Evolutionary conservation across 2,113 vertebrate species (phyloP).

Genomic region (Nipponia nippon): DNA sequence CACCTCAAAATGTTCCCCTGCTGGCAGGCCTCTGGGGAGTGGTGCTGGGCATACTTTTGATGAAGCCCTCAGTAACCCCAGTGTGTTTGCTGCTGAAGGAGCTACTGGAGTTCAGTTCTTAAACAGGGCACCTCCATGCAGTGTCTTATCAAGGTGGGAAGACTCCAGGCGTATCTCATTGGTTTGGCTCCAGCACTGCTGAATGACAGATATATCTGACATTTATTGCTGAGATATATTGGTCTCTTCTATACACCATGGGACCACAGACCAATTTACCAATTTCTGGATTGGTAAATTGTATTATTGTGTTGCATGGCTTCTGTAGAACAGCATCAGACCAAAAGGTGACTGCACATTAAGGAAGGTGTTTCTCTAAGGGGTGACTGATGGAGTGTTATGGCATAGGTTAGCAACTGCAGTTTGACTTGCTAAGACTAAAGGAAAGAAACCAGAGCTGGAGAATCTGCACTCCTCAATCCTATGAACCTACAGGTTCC

Average conservation of each 20-base stretch:
- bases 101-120: background rate
- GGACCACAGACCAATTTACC: background rate
- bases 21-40: background rate
- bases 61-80: background rate
- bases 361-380: background rate
- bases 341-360: background rate
- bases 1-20: background rate
- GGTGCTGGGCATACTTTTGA: background rate
- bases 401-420: background rate
- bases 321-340: background rate
- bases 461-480: background rate
- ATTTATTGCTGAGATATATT: background rate
- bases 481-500: background rate
- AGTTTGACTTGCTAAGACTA: background rate
- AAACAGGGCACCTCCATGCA: background rate
- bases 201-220: background rate
- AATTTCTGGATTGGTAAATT: no score
- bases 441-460: background rate
- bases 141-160: background rate
- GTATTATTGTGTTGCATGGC: background rate
- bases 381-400: background rate
- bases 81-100: background rate
- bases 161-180: background rate
- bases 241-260: background rate
- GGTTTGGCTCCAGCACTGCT: background rate